phyloP scores from a whole-genome alignment of 53 echinoderm and acorn worm genomes.

The Holothuria leucospilota region DNA sequence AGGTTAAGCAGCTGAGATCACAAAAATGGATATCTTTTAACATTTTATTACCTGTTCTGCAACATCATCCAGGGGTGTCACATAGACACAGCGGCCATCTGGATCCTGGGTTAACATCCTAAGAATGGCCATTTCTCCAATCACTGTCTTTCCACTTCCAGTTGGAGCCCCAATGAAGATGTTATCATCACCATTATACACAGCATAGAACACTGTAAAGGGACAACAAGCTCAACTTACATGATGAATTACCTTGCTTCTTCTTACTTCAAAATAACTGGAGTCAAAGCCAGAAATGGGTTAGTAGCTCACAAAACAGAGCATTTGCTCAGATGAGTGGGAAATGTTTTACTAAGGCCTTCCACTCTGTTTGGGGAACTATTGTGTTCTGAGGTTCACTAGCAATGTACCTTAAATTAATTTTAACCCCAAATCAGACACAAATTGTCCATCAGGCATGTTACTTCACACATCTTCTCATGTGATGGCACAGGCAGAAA shows the following conservation, averaged over 20 bases:
- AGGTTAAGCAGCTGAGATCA: no score
- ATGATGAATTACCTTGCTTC: neutral
- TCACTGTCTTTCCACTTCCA: constrained; percentile 97
- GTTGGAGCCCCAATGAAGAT: constrained; percentile 99
- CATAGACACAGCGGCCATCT: constrained; percentile 94
- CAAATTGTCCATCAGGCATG: no score
- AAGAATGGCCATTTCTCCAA: constrained; percentile 92
- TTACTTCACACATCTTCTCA: no score
- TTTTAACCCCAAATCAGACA: no score
- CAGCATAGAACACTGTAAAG: constrained; percentile 90
- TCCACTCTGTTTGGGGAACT: no score
- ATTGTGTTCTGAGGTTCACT: no score
- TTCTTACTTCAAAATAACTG: neutral
- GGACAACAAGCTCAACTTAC: neutral
- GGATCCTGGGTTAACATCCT: constrained; percentile 86
- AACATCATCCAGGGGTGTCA: constrained; percentile 90
- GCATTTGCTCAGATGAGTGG: no score
- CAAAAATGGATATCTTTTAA: no score
- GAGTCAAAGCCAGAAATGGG: neutral
- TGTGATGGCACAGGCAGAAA: no score
- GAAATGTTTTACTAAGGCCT: no score
- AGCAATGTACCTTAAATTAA: no score
- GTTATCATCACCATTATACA: constrained; percentile 98
- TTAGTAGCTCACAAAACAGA: no score
- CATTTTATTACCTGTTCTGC: constrained; percentile 84